Base-by-base conservation (phyloP, 2,113 vertebrate genomes). In the Indicator indicator region DNA sequence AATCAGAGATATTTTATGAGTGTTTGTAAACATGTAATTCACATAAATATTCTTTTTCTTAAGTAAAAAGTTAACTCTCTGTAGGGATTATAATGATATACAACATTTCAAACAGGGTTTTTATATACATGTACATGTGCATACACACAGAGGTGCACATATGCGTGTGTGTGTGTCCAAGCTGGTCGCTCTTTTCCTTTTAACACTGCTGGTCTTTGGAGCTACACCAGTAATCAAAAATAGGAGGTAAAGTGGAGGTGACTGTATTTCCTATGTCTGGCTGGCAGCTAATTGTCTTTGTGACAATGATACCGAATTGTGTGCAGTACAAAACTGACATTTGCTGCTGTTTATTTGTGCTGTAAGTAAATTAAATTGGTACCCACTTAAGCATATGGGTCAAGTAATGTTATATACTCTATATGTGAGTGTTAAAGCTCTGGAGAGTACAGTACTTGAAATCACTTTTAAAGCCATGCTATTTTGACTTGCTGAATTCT, bases 231-330 rank as follows among this genome's bases (percentile, higher is more conserved):
- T 55, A 36, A 54, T 56, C 26, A 71, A n/a, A 84, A 68, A 14
- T 3, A 62, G 17, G 59, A 89, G 44, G 30, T 56, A 17, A 60
- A 64, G 55, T 58, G 55, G 24, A 52, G 52, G 12, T 78, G 27
- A 32, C 28, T 60, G 16, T 91, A 14, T 70, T 89, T 79, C 67
- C 33, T 72, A n/a, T 56, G 10, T 32, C 67, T 80, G 20, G 27
- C 54, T 90, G 70, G 86, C 83, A 88, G 81, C 84, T 83, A 36
- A 40, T 56, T 60, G 33, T 90, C 93, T 71, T 65, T 85, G 58
- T 75, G 76, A 68, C 59, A 74, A 71, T 13, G 32, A 60, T 56
- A 26, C 33, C 36, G 26, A 92, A 42, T 72, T 64, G 24, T 73
- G 40, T 69, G 36, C n/a, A 19, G 15, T 58, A 59, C n/a, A 54